A percentile compares a stretch with the other conserved stretches of the same genome.
These are phyloP conservation scores for Diadegma fenestrale DNA, from an alignment of 2,888 invertebrate genomes.

Conservation along the genomic window DNA sequence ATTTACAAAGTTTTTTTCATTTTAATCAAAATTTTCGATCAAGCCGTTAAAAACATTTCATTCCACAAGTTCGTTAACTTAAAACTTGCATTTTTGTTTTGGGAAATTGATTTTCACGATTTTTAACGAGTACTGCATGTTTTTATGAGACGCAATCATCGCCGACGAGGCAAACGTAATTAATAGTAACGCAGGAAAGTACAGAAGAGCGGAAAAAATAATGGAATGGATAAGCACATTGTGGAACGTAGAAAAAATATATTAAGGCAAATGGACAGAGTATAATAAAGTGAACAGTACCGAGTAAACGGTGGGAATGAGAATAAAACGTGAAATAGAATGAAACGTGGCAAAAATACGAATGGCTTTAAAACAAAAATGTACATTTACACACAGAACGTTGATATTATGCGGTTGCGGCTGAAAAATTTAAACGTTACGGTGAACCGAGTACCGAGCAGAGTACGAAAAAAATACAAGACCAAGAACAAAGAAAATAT, in stretches of 20 bases:
- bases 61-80: background rate
- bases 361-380: background rate
- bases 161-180: background rate
- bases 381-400: background rate
- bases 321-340: background rate
- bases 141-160: background rate
- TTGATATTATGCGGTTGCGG: constrained; percentile 2
- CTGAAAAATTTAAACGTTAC: background rate
- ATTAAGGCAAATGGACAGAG: background rate
- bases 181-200: background rate
- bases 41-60: background rate
- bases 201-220: background rate
- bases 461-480: background rate
- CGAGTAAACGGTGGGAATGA: background rate
- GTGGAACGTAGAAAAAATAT: background rate
- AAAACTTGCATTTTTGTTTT: background rate
- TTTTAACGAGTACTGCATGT: background rate
- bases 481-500: background rate
- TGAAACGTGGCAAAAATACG: background rate
- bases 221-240: background rate
- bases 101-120: background rate
- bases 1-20: background rate
- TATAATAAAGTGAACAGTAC: constrained; percentile 2
- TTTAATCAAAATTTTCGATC: background rate
- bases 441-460: background rate